Conservation (phyloP, 1,140 invertebrate species). For the Leptinotarsa defecta region DNA sequence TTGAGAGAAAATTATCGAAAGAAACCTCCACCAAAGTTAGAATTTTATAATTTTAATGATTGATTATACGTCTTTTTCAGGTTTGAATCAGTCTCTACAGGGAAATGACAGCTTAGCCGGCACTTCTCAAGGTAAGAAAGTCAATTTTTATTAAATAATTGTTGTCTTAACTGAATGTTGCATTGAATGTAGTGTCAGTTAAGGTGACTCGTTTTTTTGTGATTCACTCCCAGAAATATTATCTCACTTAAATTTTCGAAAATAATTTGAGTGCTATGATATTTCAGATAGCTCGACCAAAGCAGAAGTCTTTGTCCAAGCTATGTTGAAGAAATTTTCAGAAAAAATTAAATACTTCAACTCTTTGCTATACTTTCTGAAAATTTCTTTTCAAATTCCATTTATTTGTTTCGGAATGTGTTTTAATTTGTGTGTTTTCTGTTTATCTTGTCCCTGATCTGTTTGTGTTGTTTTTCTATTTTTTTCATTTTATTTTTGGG, state of each 20-base stretch:
- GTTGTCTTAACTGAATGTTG: constrained; percentile 31
- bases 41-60: constrained; percentile 40
- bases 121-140: constrained; percentile 83
- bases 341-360: background rate
- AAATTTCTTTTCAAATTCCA: constrained; percentile 28
- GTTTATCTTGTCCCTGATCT: constrained; percentile 49
- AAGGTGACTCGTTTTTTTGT: constrained; percentile 23
- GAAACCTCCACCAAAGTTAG: constrained; percentile 25
- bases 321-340: background rate
- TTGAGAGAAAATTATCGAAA: too few relatives aligned
- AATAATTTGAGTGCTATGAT: background rate
- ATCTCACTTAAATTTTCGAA: background rate
- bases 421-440: constrained; percentile 50
- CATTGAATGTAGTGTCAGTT: constrained; percentile 28
- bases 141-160: constrained; percentile 1
- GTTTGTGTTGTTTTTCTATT: constrained; percentile 45
- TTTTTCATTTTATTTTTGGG: constrained; percentile 37
- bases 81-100: constrained; percentile 67
- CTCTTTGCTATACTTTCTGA: background rate
- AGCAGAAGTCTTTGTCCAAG: background rate
- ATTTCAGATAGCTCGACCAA: background rate
- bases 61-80: constrained; percentile 58
- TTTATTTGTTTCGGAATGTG: constrained; percentile 44
- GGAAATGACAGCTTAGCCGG: constrained; percentile 72
- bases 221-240: background rate